Percentiles rank a stretch among this genome's conserved stretches.
These are phyloP conservation scores for Steinernema feltiae DNA, from an alignment of 1,140 invertebrate species.

Conservation along the genomic window DNA sequence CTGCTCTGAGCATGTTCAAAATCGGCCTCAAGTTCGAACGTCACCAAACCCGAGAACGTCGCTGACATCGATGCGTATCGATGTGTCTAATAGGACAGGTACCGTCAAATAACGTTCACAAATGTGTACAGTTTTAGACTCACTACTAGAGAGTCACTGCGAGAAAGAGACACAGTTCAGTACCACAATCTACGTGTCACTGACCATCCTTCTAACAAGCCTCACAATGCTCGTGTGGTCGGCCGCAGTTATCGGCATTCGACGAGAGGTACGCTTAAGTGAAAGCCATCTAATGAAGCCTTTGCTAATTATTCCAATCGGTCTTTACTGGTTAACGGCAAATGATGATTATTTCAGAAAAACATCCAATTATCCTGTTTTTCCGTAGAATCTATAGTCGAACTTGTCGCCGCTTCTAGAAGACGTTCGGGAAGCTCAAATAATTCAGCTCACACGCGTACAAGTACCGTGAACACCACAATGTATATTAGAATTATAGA, in stretches of 20 bases:
- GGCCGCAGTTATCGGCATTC: background rate
- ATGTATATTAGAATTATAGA: background rate
- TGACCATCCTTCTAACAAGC: background rate
- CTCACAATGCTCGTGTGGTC: background rate
- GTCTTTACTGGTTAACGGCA: background rate
- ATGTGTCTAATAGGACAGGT: conserved; percentile 1
- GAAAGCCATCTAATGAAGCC: background rate
- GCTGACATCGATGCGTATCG: background rate
- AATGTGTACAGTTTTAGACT: background rate
- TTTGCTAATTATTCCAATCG: background rate
- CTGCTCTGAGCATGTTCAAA: background rate
- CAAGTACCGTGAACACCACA: background rate
- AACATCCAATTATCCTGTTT: background rate
- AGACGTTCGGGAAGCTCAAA: background rate
- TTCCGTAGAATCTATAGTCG: background rate
- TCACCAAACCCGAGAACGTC: background rate
- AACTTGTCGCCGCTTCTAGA: background rate
- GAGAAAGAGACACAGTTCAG: background rate
- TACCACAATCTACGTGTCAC: background rate
- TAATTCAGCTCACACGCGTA: background rate
- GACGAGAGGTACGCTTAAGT: background rate
- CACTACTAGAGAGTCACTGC: too few relatives aligned
- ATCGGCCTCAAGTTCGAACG: background rate
- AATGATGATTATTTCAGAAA: background rate
- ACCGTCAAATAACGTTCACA: background rate